phyloP scores from a whole-genome alignment of 2,888 invertebrate species.

The Chrysolina haemoptera region DNA sequence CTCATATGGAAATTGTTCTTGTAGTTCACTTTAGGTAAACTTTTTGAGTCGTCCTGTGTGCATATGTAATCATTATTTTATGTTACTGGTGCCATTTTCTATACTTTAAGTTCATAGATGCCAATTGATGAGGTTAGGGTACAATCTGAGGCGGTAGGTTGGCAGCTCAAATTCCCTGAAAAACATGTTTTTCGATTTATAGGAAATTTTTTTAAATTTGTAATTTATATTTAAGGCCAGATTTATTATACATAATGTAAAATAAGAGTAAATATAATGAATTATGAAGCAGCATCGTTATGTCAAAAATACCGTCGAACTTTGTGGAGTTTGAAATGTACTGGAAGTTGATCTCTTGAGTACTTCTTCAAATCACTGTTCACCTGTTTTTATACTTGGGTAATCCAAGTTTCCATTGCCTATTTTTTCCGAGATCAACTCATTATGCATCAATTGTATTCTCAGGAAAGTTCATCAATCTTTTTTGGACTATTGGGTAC shows the following conservation, averaged over 20 bases:
- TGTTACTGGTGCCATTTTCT: constrained; percentile 59
- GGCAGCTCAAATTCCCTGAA: constrained; percentile 58
- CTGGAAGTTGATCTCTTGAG: not conserved
- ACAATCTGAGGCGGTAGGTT: constrained; percentile 51
- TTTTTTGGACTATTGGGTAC: not conserved
- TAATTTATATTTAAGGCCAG: constrained; percentile 64
- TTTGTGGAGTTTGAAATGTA: constrained; percentile 20
- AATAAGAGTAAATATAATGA: constrained; percentile 61
- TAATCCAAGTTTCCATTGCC: not conserved
- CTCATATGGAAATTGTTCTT: not conserved
- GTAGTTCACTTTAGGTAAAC: not conserved
- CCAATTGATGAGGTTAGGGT: constrained; percentile 55
- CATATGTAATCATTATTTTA: constrained; percentile 49
- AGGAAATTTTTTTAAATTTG: constrained; percentile 61
- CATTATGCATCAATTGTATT: not conserved
- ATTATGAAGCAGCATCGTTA: constrained; percentile 50
- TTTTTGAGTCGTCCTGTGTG: constrained; percentile 39
- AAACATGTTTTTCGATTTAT: constrained; percentile 44
- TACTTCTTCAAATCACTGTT: constrained; percentile 1
- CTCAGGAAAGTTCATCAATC: not conserved
- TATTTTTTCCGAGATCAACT: not conserved
- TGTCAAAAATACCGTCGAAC: constrained; percentile 53
- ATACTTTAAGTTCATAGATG: constrained; percentile 50
- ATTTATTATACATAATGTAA: constrained; percentile 66
- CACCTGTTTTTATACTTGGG: not conserved